phyloP scores from a whole-genome alignment of 2,888 invertebrate genomes.

The Glyphotaelius pellucidus region DNA sequence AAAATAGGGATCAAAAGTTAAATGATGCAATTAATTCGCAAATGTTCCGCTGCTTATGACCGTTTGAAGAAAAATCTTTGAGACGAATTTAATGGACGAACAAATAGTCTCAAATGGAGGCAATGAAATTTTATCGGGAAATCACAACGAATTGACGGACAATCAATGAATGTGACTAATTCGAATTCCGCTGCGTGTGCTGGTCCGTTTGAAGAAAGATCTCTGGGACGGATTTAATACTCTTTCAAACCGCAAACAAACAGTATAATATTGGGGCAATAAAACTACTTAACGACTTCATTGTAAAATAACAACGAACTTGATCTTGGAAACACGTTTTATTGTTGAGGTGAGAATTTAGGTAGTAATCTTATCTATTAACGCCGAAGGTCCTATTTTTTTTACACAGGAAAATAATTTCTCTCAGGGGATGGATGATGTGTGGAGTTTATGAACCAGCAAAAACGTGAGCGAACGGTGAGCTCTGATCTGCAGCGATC shows the following conservation, averaged over 20 bases:
- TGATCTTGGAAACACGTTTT: neutral
- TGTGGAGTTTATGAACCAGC: too few relatives aligned
- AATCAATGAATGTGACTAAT: neutral
- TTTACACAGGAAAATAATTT: too few relatives aligned
- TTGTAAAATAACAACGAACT: neutral
- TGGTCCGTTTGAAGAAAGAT: neutral
- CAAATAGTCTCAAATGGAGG: neutral
- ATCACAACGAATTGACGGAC: neutral
- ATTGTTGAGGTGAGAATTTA: neutral
- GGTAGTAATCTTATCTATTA: neutral
- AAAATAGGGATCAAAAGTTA: conserved; percentile 26
- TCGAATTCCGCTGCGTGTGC: neutral
- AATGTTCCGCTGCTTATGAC: neutral
- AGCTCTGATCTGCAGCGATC: too few relatives aligned
- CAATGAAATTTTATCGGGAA: neutral
- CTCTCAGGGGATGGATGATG: too few relatives aligned
- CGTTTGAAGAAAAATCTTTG: neutral
- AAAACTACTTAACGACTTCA: neutral
- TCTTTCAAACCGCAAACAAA: neutral
- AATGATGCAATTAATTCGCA: neutral
- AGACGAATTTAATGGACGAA: neutral
- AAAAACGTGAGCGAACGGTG: too few relatives aligned
- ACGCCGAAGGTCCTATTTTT: too few relatives aligned
- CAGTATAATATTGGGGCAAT: neutral
- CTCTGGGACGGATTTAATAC: neutral